Evolutionary conservation across 1,140 invertebrate species (phyloP).

Genomic region (Nomia melanderi): DNA sequence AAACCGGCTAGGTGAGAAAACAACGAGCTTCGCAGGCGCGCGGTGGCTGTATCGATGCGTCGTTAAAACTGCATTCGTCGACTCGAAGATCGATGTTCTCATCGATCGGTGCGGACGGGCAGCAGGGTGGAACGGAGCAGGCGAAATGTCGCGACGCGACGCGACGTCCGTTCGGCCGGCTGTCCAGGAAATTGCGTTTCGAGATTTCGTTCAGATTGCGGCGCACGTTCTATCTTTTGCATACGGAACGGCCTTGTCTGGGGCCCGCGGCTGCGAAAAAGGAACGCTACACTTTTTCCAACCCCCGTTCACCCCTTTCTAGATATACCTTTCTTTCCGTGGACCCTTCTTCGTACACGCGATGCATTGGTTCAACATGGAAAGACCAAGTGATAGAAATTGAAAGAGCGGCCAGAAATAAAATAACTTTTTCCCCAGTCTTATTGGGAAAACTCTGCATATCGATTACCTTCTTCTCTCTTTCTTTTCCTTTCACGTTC

Average conservation of each 20-base stretch:
- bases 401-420: constrained; percentile 66
- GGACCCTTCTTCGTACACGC: constrained; percentile 33
- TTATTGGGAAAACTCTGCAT: constrained; percentile 54
- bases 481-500: background rate
- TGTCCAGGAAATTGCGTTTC: constrained; percentile 71
- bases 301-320: background rate
- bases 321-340: background rate
- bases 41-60: constrained; percentile 40
- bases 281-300: background rate
- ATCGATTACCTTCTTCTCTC: constrained; percentile 24
- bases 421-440: constrained; percentile 50
- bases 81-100: constrained; percentile 43
- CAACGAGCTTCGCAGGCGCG: background rate
- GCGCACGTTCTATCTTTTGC: constrained; percentile 63
- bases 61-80: constrained; percentile 52
- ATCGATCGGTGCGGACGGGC: constrained; percentile 7
- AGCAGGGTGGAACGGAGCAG: background rate
- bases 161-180: constrained; percentile 46
- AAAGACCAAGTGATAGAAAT: constrained; percentile 53
- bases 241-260: constrained; percentile 47
- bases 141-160: background rate
- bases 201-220: constrained; percentile 68
- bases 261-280: constrained; percentile 25
- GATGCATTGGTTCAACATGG: constrained; percentile 41
- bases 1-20: background rate